Evolutionary conservation across 2,797 vertebrate genomes (phyloP), one percentile per base, ranked within the genome.

Genomic region (Mallotus villosus): DNA sequence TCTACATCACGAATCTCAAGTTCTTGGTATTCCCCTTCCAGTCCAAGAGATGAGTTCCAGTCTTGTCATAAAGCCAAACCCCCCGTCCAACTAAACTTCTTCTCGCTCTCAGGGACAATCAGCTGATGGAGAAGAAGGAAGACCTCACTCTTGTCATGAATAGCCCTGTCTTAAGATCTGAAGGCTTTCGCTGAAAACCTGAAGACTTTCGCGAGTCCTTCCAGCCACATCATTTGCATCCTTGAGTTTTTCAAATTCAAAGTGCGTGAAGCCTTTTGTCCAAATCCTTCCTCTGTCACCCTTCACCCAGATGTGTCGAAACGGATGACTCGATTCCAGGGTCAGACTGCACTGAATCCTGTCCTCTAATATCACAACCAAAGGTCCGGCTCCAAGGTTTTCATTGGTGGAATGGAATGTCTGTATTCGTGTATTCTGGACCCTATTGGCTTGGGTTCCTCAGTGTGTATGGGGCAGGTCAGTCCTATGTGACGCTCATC

Each of bases 31-130:
- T 66, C 25, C 32, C 34, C 1, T 61, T 22, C 59, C 29, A 34
- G 53, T 49, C 71, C 9, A 27, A 29, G 63, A 67, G 55, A 64
- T 51, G 25, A 65, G 49, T 17, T 64, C 11, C 41, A 21, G n/a
- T 24, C 1, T 32, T 25, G 29, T 72, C 25, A 32, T 19, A 46
- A 41, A 25, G 53, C 21, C 25, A 24, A 17, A 55, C 19, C 51
- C 51, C 11, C 24, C 25, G 11, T 60, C 60, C 37, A 61, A 67
- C 24, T 29, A n/a, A 14, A 6, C 51, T 41, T 27, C 32, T 27
- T 6, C 32, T 46, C n/a, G 12, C 53, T 21, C 29, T 41, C 37
- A 41, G 37, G 9, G 37, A 41, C 9, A 41, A 41, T 41, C 32
- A 34, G 32, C 32, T 34, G 32, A 1, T 34, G 32, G 32, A 34